Evolutionary conservation across 2,888 invertebrate genomes (phyloP).

Genomic region (Eupithecia insigniata): DNA sequence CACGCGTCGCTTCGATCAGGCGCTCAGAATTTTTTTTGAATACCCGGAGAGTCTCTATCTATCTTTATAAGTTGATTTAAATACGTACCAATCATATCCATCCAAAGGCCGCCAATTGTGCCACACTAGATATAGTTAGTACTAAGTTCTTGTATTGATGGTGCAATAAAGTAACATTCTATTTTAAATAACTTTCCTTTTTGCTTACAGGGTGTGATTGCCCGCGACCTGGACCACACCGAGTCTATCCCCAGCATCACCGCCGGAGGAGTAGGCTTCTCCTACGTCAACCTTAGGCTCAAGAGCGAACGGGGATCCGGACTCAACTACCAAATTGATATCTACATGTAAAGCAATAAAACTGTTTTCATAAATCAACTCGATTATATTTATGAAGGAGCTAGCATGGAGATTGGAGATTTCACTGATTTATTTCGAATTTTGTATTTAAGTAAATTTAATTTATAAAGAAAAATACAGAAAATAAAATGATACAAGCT

Average conservation of each 20-base stretch:
- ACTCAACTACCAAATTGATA: slow-evolving; percentile 75
- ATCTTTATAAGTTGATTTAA: too few relatives aligned
- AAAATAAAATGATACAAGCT: not conserved
- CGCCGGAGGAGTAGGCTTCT: slow-evolving; percentile 76
- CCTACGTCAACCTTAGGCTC: slow-evolving; percentile 73
- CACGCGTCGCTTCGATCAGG: too few relatives aligned
- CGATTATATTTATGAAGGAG: not conserved
- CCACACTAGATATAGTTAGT: too few relatives aligned
- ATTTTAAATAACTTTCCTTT: not conserved
- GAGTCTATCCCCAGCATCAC: slow-evolving; percentile 68
- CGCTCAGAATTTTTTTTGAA: too few relatives aligned
- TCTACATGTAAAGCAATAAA: slow-evolving; percentile 61
- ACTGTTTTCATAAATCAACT: not conserved
- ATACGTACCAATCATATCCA: too few relatives aligned
- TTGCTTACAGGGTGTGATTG: slow-evolving; percentile 72
- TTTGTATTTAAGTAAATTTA: not conserved
- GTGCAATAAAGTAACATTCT: too few relatives aligned
- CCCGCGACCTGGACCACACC: slow-evolving; percentile 76
- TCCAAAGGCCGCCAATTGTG: too few relatives aligned
- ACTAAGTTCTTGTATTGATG: too few relatives aligned
- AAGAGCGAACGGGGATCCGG: slow-evolving; percentile 77
- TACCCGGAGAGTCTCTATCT: too few relatives aligned
- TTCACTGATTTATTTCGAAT: not conserved
- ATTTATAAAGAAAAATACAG: not conserved
- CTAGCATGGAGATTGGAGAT: not conserved